Conservation (phyloP, 2,113 vertebrate genomes). For the Silurus asotus region DNA sequence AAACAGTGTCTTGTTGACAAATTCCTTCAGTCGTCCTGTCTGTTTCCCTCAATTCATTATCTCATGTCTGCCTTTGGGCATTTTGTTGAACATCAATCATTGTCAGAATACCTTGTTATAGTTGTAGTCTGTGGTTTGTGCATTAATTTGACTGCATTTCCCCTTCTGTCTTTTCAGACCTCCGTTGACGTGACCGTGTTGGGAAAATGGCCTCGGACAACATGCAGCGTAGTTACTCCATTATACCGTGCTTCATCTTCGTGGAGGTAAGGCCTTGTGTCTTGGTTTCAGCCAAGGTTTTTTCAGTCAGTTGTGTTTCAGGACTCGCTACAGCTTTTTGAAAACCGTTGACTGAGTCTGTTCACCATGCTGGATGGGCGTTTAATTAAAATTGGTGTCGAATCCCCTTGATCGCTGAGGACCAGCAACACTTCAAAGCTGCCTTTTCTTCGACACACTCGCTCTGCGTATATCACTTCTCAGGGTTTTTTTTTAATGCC, state of each 20-base stretch:
- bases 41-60: not conserved
- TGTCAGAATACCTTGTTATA: not conserved
- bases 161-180: conserved; percentile 26
- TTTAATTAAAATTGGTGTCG: conserved; percentile 67
- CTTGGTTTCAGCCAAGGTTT: not conserved
- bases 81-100: not conserved
- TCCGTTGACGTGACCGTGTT: conserved; percentile 30
- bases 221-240: conserved; percentile 94
- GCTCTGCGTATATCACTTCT: conserved; percentile 21
- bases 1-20: not conserved
- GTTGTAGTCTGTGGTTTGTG: not conserved
- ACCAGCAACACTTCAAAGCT: conserved; percentile 51
- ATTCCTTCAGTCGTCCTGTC: not conserved
- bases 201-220: conserved; percentile 90
- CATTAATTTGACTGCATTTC: conserved; percentile 3
- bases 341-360: not conserved
- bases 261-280: conserved; percentile 83
- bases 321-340: not conserved
- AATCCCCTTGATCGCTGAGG: conserved; percentile 68
- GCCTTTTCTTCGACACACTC: not conserved
- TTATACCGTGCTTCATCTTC: conserved; percentile 98
- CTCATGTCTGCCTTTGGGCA: not conserved
- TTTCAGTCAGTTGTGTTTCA: conserved; percentile 18
- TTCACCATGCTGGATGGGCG: conserved; percentile 52
- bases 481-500: conserved; percentile 1